These are phyloP conservation scores for Oostethus manadensis DNA, from an alignment of 2,113 vertebrate genomes.

Conservation along the genomic window DNA sequence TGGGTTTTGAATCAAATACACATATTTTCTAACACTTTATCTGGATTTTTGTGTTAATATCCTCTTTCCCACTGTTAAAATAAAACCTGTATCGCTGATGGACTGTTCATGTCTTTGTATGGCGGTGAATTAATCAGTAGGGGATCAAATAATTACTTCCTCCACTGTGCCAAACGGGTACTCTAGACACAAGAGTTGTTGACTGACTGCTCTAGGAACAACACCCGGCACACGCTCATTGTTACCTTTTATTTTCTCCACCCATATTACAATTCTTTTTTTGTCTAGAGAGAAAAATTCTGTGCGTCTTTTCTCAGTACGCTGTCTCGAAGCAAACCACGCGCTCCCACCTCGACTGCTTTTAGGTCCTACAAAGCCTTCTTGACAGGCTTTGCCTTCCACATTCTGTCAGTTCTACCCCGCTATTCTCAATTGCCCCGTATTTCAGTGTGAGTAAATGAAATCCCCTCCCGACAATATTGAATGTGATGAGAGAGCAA, in stretches of 20 bases:
- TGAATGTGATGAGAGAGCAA: slow-evolving; percentile 60
- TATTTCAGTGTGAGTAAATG: slow-evolving; percentile 60
- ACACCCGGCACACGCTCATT: no score
- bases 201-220: no score
- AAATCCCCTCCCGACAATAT: slow-evolving; percentile 59
- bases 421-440: slow-evolving; percentile 30
- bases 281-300: slow-evolving; percentile 5
- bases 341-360: slow-evolving; percentile 38
- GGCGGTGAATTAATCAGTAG: no score
- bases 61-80: no score
- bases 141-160: no score
- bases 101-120: no score
- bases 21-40: no score
- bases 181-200: no score
- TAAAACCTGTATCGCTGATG: no score
- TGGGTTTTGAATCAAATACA: no score
- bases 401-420: slow-evolving; percentile 50
- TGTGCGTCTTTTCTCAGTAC: slow-evolving; percentile 17
- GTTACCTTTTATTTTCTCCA: slow-evolving; percentile 5
- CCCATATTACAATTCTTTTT: not conserved
- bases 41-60: no score
- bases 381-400: slow-evolving; percentile 50
- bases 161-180: no score
- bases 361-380: slow-evolving; percentile 56
- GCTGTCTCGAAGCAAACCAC: slow-evolving; percentile 30